Percentiles rank a stretch among this genome's conserved stretches.
phyloP scores from a whole-genome alignment of 2,113 vertebrate species.

The Gobio gobio region DNA sequence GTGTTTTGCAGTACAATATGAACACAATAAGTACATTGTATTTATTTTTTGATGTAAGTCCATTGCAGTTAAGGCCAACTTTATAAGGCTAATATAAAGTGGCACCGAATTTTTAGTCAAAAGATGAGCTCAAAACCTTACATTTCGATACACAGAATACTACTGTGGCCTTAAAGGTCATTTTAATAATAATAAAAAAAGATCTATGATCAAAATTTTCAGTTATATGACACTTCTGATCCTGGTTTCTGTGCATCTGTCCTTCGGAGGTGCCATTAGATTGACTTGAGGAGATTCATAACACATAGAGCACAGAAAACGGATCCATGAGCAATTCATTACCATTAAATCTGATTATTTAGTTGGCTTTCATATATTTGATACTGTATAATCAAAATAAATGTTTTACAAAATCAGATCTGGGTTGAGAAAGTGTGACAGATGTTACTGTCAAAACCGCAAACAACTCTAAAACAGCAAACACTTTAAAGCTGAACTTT shows the following conservation, averaged over 20 bases:
- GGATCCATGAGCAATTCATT: background rate
- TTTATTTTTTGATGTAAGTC: too few relatives aligned
- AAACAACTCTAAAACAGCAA: slow-evolving; percentile 50
- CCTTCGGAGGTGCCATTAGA: background rate
- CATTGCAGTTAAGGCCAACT: too few relatives aligned
- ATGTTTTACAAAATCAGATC: background rate
- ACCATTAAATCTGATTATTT: background rate
- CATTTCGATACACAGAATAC: background rate
- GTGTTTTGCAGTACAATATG: too few relatives aligned
- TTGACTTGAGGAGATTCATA: background rate
- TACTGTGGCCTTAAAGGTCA: background rate
- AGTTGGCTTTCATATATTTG: background rate
- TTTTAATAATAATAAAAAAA: slow-evolving; percentile 5
- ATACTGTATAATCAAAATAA: background rate
- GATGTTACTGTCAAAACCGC: background rate
- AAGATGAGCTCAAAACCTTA: background rate
- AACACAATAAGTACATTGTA: too few relatives aligned
- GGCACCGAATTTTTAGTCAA: background rate
- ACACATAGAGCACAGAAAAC: background rate
- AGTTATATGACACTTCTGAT: background rate
- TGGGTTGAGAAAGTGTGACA: background rate
- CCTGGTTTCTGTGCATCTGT: background rate
- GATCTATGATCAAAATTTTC: background rate
- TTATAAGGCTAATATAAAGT: too few relatives aligned
- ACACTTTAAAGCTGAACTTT: slow-evolving; percentile 49